phyloP scores from a whole-genome alignment of 2,888 invertebrate species.

The Agriopis marginaria region DNA sequence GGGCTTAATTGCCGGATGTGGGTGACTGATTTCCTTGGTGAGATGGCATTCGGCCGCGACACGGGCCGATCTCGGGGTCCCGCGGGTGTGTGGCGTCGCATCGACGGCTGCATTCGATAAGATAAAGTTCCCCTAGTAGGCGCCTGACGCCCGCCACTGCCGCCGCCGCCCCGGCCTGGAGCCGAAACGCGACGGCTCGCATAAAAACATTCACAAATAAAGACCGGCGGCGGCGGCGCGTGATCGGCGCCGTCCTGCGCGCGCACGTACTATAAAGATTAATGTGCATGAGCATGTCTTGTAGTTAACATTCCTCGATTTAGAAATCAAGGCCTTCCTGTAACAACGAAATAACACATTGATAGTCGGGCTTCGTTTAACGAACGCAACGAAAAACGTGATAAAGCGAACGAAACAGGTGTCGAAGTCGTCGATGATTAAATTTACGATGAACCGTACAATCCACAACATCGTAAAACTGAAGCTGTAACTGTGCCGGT shows the following conservation, averaged over 20 bases:
- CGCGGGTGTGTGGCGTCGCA: slow-evolving; percentile 61
- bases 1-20: slow-evolving; percentile 69
- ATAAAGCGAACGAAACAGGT: slow-evolving; percentile 61
- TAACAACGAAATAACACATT: slow-evolving; percentile 34
- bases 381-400: slow-evolving; percentile 51
- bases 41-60: slow-evolving; percentile 42
- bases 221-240: slow-evolving; percentile 60
- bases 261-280: slow-evolving; percentile 59
- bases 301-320: slow-evolving; percentile 46
- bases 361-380: slow-evolving; percentile 32
- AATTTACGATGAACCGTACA: slow-evolving; percentile 59
- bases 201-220: slow-evolving; percentile 75
- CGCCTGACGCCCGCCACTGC: slow-evolving; percentile 37
- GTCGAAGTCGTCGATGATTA: slow-evolving; percentile 57
- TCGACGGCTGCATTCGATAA: slow-evolving; percentile 67
- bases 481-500: slow-evolving; percentile 48
- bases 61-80: slow-evolving; percentile 51
- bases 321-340: slow-evolving; percentile 46
- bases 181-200: slow-evolving; percentile 63
- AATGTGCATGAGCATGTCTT: slow-evolving; percentile 63
- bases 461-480: slow-evolving; percentile 59
- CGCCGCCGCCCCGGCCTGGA: slow-evolving; percentile 35
- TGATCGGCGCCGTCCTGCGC: slow-evolving; percentile 63
- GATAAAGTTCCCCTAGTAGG: slow-evolving; percentile 53
- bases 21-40: slow-evolving; percentile 61